Evolutionary conservation across 2,888 invertebrate genomes (phyloP).

Genomic region (Helleia helle): DNA sequence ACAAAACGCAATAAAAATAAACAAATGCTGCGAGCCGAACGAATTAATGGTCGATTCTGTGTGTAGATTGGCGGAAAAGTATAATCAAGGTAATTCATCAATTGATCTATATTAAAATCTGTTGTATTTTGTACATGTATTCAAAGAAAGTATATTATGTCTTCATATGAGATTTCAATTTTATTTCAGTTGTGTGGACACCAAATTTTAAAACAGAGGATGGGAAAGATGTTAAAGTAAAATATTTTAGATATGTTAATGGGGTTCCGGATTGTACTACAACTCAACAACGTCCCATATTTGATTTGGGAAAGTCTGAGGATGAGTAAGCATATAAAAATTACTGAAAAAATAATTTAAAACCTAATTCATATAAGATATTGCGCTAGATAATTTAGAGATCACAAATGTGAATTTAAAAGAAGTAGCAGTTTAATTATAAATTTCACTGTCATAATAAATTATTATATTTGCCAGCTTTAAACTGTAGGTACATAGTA

Average conservation of each 20-base stretch:
- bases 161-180: neutral
- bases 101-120: neutral
- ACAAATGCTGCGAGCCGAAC: conserved; percentile 85
- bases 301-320: conserved; percentile 74
- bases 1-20: conserved; percentile 73
- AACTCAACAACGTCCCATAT: conserved; percentile 80
- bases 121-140: neutral
- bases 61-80: conserved; percentile 77
- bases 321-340: conserved; percentile 73
- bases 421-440: too few species aligned
- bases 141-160: neutral
- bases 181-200: conserved; percentile 59
- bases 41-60: conserved; percentile 80
- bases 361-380: too few species aligned
- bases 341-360: too few species aligned
- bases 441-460: too few species aligned
- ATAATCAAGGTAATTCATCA: conserved; percentile 69
- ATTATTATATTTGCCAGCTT: too few species aligned
- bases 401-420: too few species aligned
- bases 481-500: too few species aligned
- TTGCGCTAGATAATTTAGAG: too few species aligned
- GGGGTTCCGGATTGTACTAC: conserved; percentile 82
- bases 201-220: conserved; percentile 79
- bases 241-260: conserved; percentile 72
- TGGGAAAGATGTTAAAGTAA: conserved; percentile 70